phyloP scores from a whole-genome alignment of 2,113 vertebrate genomes.

The Pachypanchax playfairii region DNA sequence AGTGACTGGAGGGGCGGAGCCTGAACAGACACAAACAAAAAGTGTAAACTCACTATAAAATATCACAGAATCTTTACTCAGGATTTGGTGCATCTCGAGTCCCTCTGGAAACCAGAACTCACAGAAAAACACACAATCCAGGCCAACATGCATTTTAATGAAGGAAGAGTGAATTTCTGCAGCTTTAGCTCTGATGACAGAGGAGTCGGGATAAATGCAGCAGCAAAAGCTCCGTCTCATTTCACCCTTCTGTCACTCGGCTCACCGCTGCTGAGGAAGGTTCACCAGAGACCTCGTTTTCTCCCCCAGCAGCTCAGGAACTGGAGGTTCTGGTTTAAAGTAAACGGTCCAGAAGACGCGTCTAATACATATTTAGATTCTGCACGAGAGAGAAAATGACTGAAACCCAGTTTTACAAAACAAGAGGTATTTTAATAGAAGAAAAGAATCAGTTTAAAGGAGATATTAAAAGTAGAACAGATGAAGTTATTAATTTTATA shows the following conservation, averaged over 20 bases:
- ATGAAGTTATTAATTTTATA: too few relatives aligned
- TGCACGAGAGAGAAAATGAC: too few relatives aligned
- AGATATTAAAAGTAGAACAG: too few relatives aligned
- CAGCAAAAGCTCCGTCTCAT: too few relatives aligned
- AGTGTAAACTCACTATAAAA: background rate
- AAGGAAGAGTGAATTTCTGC: background rate
- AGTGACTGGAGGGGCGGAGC: background rate
- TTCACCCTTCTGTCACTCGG: background rate
- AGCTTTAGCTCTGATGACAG: constrained; percentile 1
- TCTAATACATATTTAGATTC: too few relatives aligned
- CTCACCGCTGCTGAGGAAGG: background rate
- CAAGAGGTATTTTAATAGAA: too few relatives aligned
- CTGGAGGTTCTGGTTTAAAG: background rate
- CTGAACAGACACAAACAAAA: too few relatives aligned
- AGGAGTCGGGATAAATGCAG: background rate
- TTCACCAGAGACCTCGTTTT: constrained; percentile 1
- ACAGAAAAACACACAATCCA: background rate
- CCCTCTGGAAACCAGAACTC: constrained; percentile 11
- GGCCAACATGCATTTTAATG: constrained; percentile 5
- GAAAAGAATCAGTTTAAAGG: too few relatives aligned
- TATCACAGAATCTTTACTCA: too few relatives aligned
- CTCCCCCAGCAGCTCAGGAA: background rate
- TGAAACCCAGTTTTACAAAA: too few relatives aligned
- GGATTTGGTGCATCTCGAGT: too few relatives aligned
- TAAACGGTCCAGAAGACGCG: background rate